phyloP scores from a whole-genome alignment of 2,888 invertebrate genomes.

The Hydriomena furcata region DNA sequence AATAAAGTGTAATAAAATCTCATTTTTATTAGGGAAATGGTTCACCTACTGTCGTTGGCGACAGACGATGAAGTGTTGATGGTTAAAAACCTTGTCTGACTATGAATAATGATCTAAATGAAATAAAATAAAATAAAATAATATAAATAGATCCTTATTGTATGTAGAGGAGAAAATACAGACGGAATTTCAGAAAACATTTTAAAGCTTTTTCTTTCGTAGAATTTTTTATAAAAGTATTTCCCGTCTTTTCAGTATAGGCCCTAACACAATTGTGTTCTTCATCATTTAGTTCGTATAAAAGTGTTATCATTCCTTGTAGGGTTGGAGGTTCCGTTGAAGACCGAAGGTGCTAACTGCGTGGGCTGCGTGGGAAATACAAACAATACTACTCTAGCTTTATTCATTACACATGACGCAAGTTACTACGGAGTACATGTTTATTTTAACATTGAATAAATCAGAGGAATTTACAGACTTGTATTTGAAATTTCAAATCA shows the following conservation, averaged over 20 bases:
- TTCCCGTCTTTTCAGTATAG: no score
- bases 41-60: slow-evolving; percentile 44
- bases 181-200: no score
- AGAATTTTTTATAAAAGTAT: no score
- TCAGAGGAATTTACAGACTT: not conserved
- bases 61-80: slow-evolving; percentile 62
- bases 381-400: slow-evolving; percentile 50
- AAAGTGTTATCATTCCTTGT: slow-evolving; percentile 24
- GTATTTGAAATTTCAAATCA: not conserved
- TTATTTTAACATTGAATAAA: slow-evolving; percentile 35
- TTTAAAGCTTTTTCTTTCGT: no score
- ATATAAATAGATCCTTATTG: no score
- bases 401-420: slow-evolving; percentile 17
- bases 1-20: slow-evolving; percentile 48
- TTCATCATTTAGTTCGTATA: not conserved
- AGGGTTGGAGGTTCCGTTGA: slow-evolving; percentile 19
- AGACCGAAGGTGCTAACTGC: slow-evolving; percentile 60
- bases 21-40: slow-evolving; percentile 65
- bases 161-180: no score
- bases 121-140: slow-evolving; percentile 59
- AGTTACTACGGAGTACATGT: slow-evolving; percentile 28
- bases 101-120: slow-evolving; percentile 59
- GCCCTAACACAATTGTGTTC: slow-evolving; percentile 21
- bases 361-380: slow-evolving; percentile 71
- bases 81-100: slow-evolving; percentile 57